A percentile compares a stretch with the other conserved stretches of the same genome.
phyloP scores from a whole-genome alignment of 2,888 invertebrate species.

The Julus scandinavius region DNA sequence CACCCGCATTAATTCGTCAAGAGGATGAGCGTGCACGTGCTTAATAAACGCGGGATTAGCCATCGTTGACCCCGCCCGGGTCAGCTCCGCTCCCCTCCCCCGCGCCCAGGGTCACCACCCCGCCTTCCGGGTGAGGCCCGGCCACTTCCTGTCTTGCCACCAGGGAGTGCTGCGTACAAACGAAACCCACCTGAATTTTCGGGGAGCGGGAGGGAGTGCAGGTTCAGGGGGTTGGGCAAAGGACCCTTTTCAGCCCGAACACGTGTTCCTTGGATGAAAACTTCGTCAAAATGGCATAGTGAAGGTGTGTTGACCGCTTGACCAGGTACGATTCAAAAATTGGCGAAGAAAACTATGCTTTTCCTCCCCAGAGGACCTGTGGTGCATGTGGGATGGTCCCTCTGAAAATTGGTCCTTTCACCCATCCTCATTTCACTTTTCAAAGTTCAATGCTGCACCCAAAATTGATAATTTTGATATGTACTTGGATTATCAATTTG shows the following conservation, averaged over 20 bases:
- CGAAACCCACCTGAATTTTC: neutral
- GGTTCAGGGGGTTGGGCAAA: neutral
- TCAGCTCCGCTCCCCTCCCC: neutral
- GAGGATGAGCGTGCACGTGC: constrained; percentile 33
- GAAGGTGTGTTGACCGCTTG: constrained; percentile 27
- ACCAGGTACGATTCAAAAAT: neutral
- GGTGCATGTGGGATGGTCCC: neutral
- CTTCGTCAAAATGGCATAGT: neutral
- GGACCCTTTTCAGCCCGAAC: neutral
- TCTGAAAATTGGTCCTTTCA: neutral
- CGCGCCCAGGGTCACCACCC: neutral
- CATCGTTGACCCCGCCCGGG: constrained; percentile 24
- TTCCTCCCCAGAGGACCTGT: neutral
- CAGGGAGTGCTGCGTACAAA: neutral
- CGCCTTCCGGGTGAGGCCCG: constrained; percentile 27
- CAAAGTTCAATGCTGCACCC: too few species aligned
- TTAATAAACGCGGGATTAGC: constrained; percentile 26
- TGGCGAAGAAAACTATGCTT: too few species aligned
- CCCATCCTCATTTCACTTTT: neutral
- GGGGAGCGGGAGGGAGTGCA: neutral
- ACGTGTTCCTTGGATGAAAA: neutral
- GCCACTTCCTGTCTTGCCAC: constrained; percentile 27
- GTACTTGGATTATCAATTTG: too few species aligned
- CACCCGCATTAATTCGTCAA: constrained; percentile 1
- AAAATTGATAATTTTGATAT: too few species aligned